Percentiles rank a stretch among this genome's conserved stretches.
These are phyloP conservation scores for Atractosteus spatula DNA, from an alignment of 2,113 vertebrate genomes.

Conservation along the genomic window DNA sequence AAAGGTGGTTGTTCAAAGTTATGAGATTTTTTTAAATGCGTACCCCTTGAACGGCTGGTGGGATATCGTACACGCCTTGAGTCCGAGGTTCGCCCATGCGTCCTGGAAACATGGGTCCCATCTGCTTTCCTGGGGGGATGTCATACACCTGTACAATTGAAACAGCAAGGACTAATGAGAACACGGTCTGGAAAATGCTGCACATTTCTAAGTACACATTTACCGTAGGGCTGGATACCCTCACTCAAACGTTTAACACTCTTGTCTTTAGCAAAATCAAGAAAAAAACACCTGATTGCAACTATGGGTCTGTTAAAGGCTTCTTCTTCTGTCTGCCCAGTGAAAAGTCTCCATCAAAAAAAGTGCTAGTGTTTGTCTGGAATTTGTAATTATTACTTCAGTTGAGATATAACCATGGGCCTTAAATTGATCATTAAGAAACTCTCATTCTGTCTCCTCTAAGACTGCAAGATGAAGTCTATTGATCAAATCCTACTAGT, in stretches of 20 bases:
- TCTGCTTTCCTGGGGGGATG: slow-evolving; percentile 73
- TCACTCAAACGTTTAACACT: not conserved
- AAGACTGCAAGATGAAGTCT: too few relatives aligned
- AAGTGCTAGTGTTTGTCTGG: too few relatives aligned
- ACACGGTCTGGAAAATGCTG: not conserved
- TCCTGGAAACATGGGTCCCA: slow-evolving; percentile 49
- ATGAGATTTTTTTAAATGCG: slow-evolving; percentile 27
- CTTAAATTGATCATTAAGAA: too few relatives aligned
- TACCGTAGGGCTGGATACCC: too few relatives aligned
- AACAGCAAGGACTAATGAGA: not conserved
- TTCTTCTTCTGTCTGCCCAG: not conserved
- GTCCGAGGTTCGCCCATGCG: slow-evolving; percentile 58
- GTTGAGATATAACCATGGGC: too few relatives aligned
- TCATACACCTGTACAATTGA: slow-evolving; percentile 81
- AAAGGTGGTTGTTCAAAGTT: too few relatives aligned
- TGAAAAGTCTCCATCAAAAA: too few relatives aligned
- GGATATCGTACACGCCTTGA: slow-evolving; percentile 85
- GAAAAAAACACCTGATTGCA: not conserved
- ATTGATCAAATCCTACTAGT: too few relatives aligned
- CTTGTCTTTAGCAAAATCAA: not conserved
- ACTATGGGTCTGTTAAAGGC: not conserved
- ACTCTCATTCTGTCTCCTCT: too few relatives aligned
- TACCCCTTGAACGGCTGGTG: slow-evolving; percentile 72
- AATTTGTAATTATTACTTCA: too few relatives aligned
- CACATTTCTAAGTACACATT: not conserved